These are phyloP conservation scores for Neoitamus cyanurus DNA, from an alignment of 2,888 invertebrate genomes.

Conservation along the genomic window DNA sequence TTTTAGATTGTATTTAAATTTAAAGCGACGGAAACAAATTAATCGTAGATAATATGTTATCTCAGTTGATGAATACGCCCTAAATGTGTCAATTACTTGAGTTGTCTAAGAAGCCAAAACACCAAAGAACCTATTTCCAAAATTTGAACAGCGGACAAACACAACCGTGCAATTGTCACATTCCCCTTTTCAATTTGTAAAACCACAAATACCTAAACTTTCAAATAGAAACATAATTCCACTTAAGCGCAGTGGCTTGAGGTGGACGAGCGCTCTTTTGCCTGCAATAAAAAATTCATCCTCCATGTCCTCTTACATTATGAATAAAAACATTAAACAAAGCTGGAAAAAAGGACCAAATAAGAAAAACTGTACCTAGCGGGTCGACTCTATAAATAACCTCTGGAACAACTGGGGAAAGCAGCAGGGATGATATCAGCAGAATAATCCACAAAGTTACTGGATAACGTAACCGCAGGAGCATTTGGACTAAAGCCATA, in stretches of 20 bases:
- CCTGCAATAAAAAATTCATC: slow-evolving; percentile 27
- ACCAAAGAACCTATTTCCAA: background rate
- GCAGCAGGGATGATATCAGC: slow-evolving; percentile 60
- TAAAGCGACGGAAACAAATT: too few relatives aligned
- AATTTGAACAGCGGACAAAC: background rate
- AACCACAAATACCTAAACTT: background rate
- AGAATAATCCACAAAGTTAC: slow-evolving; percentile 56
- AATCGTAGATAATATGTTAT: too few relatives aligned
- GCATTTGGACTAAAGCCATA: slow-evolving; percentile 44
- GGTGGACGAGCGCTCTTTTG: background rate
- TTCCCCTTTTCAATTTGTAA: background rate
- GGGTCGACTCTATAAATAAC: slow-evolving; percentile 66
- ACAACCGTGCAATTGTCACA: background rate
- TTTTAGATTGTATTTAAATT: too few relatives aligned
- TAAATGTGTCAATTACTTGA: background rate
- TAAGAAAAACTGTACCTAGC: slow-evolving; percentile 59
- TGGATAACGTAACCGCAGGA: slow-evolving; percentile 33
- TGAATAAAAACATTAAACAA: background rate
- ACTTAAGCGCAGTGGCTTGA: background rate
- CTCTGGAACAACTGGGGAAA: slow-evolving; percentile 63
- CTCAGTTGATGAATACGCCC: too few relatives aligned
- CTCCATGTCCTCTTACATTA: background rate
- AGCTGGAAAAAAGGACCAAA: background rate
- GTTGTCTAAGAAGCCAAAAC: background rate
- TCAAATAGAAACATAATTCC: background rate